Base-by-base conservation (phyloP, 2,888 invertebrate genomes). In the Acrobasis consociella region DNA sequence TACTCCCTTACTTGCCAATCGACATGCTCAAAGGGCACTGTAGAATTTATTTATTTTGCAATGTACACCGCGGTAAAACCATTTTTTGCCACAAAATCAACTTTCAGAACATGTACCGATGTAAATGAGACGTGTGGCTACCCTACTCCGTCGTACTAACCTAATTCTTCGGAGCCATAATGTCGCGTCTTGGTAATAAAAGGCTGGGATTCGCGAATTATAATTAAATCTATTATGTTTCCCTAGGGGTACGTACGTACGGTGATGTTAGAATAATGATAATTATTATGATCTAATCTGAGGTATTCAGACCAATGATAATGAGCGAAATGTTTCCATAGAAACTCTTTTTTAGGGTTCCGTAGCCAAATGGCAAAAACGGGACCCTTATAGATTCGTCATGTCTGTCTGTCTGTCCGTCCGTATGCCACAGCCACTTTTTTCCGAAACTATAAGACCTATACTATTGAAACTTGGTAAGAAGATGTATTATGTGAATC, bases 211-310 rank as follows among this genome's bases (percentile, higher is more conserved):
- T 55, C 55, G 16, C 55, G 39, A 38, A 16, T 56, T 56, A 56
- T 56, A 56, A 56, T 56, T 56, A 56, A 56, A 56, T 56, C 56
- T 56, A 56, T 56, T 56, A 15, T 42, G 56, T 56, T 42, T 56
- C 56, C 42, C 17, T 16, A 16, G 56, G 11, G 55, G 11, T 31
- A 31, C 31, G 11, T 31, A 31, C 31, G 22, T 22, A 17, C 42
- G 46, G 42, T 42, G 42, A 42, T 42, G 56, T 17, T 22, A 16
- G 15, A 38, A 55, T 55, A 39, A 16, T 31, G 31, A 31, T 39
- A 39, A 38, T 55, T 15, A 38, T 55, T 16, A 13, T 31, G 31
- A 31, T 13, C 13, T 31, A 13, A 52, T 52, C 46, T n/a, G n/a
- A 11, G 46, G 46, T n/a, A 31, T 46, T 46, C 46, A 46, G n/a